These are phyloP conservation scores for Pachyuromys duprasi DNA, from an alignment of 2,797 vertebrate genomes.

Conservation along the genomic window DNA sequence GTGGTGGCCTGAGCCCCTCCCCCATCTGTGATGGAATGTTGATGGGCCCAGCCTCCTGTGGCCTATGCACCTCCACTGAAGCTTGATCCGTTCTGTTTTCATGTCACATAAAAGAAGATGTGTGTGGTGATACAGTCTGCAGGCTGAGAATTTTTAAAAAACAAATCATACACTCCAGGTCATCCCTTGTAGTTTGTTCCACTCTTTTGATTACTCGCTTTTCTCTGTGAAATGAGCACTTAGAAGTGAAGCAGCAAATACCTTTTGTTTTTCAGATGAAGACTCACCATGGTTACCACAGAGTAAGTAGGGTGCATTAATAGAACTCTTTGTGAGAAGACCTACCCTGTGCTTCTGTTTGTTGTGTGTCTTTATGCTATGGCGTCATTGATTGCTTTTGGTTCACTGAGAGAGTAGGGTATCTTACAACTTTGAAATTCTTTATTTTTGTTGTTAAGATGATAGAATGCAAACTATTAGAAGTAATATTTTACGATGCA, in stretches of 20 bases:
- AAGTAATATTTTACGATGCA: constrained; percentile 37
- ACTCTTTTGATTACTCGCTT: constrained; percentile 8
- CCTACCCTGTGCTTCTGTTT: neutral
- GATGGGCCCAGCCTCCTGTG: neutral
- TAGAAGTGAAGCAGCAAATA: neutral
- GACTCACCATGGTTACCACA: constrained; percentile 44
- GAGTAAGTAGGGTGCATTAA: constrained; percentile 54
- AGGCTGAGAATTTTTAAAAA: neutral
- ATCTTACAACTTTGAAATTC: constrained; percentile 18
- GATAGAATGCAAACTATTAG: neutral
- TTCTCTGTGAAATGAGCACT: constrained; percentile 18
- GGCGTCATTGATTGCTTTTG: constrained; percentile 35
- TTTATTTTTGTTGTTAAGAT: constrained; percentile 41
- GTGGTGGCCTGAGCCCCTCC: neutral
- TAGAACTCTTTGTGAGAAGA: neutral
- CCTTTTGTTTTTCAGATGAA: constrained; percentile 57
- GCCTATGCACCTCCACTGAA: neutral
- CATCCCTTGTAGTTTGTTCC: neutral
- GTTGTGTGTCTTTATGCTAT: neutral
- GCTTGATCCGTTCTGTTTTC: neutral
- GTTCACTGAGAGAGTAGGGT: neutral
- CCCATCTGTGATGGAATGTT: neutral
- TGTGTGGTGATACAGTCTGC: neutral
- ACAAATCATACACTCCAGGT: neutral
- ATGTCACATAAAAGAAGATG: neutral